Evolutionary conservation across 2,888 invertebrate genomes (phyloP).

Genomic region (Dichetophora obliterata): DNA sequence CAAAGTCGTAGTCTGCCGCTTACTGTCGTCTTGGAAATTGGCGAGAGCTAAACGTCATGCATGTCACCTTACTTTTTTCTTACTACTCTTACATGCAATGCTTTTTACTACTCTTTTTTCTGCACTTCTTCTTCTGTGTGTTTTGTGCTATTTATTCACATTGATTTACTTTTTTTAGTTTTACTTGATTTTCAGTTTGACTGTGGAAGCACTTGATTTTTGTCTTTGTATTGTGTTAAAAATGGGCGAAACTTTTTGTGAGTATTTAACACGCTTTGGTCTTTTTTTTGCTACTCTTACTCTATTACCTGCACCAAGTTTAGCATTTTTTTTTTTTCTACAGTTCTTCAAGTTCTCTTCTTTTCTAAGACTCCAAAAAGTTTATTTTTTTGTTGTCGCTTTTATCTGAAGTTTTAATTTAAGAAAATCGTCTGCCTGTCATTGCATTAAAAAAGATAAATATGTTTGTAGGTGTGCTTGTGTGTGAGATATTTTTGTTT

Average conservation of each 20-base stretch:
- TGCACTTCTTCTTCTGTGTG: not conserved
- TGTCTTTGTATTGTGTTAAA: not conserved
- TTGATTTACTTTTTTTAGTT: not conserved
- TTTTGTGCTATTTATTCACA: not conserved
- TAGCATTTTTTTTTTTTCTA: not conserved
- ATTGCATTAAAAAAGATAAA: slow-evolving; percentile 6
- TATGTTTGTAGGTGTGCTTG: slow-evolving; percentile 8
- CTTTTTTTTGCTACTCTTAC: not conserved
- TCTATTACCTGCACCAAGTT: not conserved
- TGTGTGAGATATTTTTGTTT: not conserved
- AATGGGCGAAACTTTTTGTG: not conserved
- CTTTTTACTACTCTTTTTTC: not conserved
- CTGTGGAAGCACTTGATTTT: slow-evolving; percentile 1
- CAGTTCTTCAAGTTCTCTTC: not conserved
- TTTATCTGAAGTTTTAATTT: slow-evolving; percentile 33
- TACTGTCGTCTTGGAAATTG: slow-evolving; percentile 22
- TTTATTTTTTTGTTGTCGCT: not conserved
- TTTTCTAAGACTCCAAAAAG: not conserved
- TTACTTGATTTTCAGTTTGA: not conserved
- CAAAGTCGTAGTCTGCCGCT: not conserved
- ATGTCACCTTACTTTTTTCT: slow-evolving; percentile 20
- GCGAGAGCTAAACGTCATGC: slow-evolving; percentile 36
- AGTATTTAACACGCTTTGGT: not conserved
- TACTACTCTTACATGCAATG: not conserved
- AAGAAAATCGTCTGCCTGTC: slow-evolving; percentile 39